Evolutionary conservation across 2,797 vertebrate genomes (phyloP).

Genomic region (Cetoscarus ocellatus): DNA sequence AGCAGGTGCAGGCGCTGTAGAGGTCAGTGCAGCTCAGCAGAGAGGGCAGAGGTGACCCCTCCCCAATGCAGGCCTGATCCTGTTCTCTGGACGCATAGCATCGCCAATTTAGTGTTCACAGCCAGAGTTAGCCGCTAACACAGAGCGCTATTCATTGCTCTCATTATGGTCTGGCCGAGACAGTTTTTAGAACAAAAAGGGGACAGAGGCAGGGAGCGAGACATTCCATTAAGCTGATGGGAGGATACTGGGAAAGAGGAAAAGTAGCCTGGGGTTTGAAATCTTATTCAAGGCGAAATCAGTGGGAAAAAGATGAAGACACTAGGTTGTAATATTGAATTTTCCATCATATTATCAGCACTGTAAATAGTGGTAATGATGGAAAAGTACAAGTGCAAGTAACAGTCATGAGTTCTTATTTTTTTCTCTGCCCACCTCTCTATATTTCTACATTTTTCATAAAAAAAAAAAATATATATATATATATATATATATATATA

Average conservation of each 20-base stretch:
- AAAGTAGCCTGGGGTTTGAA: slow-evolving; percentile 11
- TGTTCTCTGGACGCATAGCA: slow-evolving; percentile 46
- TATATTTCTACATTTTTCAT: no score
- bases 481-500: no score
- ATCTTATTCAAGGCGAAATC: slow-evolving; percentile 1
- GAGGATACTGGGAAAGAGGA: slow-evolving; percentile 21
- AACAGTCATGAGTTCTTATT: no score
- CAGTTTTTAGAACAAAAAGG: slow-evolving; percentile 50
- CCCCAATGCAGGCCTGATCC: slow-evolving; percentile 23
- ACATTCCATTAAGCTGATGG: slow-evolving; percentile 38
- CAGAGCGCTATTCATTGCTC: slow-evolving; percentile 70
- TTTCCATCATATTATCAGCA: no score
- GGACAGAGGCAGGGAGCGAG: slow-evolving; percentile 39
- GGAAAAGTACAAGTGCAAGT: no score
- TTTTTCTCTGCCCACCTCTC: no score
- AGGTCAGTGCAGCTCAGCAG: slow-evolving; percentile 64
- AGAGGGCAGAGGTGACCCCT: slow-evolving; percentile 51
- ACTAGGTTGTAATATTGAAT: no score
- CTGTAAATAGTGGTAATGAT: no score
- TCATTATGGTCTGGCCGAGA: slow-evolving; percentile 75
- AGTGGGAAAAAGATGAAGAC: background rate
- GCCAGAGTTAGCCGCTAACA: slow-evolving; percentile 58
- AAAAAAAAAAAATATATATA: no score
- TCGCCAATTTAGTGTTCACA: slow-evolving; percentile 72
- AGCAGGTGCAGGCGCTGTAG: slow-evolving; percentile 61